Base-by-base conservation (phyloP, 2,113 vertebrate species). In the Cephalopholis sonnerati region DNA sequence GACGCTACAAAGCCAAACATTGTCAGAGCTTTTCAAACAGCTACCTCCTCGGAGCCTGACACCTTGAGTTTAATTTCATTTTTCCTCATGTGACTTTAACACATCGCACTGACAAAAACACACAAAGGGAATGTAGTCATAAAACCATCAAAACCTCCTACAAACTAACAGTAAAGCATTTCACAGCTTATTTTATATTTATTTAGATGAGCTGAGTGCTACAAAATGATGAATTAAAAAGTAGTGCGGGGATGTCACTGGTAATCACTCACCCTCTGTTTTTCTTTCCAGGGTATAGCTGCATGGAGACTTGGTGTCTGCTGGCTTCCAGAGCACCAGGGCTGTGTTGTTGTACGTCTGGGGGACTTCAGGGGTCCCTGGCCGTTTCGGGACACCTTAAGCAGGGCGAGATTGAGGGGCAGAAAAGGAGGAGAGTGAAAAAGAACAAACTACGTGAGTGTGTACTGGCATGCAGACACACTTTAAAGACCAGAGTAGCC, bases 281-380 rank as follows among this genome's bases (percentile, higher is more conserved):
- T 95, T 96, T 74, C 91, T 87, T 82, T 99, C 98, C 92, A 99
- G 91, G 0, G 91, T 95, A 92, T 99, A 99, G 2, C 96, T 97
- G 93, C 97, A 98, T 2, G 97, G 97, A 1, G 97, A 94, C 79
- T 93, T 96, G 63, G 96, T 96, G 75, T 98, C 97, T 0, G 96
- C 95, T 0, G 97, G 97, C 81, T 97, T 99, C 98, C 98, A 99
- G 16, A 98, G 91, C 70, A 99, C 97, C 93, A 99, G 90, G 1
- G 97, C 97, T 0, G 97, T 98, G 93, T 98, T 97, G 89, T 96
- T 97, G 87, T 97, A 99, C 12, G 96, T 97, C 93, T 99, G 98
- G 5, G 97, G 96, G 36, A 98, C 95, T 92, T 99, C 98, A 0
- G 98, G 98, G 7, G 97, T 97, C 4, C 97, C 96, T 0, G 98